A percentile compares a stretch with the other conserved stretches of the same genome.
Conservation (phyloP, 2,888 invertebrate species). For the Idaea biselata region DNA sequence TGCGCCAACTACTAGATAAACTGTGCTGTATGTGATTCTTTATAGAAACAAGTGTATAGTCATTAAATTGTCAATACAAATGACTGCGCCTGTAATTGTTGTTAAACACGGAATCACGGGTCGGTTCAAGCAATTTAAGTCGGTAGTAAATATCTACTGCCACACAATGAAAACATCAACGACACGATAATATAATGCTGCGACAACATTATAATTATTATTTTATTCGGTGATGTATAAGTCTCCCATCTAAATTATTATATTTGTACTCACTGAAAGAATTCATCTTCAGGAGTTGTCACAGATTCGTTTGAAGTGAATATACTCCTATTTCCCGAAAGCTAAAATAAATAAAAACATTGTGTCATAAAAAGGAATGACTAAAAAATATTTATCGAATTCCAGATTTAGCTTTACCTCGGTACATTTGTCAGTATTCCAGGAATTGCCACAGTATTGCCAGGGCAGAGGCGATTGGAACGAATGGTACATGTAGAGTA, state of each 20-base stretch:
- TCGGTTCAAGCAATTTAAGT: background rate
- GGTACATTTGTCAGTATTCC: constrained; percentile 90
- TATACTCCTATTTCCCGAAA: constrained; percentile 57
- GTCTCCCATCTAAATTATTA: background rate
- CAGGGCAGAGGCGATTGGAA: constrained; percentile 86
- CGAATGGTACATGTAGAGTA: constrained; percentile 89
- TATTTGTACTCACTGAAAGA: constrained; percentile 85
- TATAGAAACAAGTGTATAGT: background rate
- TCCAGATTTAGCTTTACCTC: constrained; percentile 65
- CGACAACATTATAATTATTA: too few relatives aligned
- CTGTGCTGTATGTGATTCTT: too few relatives aligned
- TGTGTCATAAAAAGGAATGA: constrained; percentile 2
- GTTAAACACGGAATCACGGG: background rate
- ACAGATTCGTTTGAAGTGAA: constrained; percentile 55
- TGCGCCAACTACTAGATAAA: too few relatives aligned
- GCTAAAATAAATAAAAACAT: constrained; percentile 47
- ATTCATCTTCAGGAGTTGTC: constrained; percentile 89
- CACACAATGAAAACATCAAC: background rate
- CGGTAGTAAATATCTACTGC: background rate
- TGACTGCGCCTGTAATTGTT: background rate
- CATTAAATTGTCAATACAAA: background rate
- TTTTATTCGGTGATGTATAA: too few relatives aligned
- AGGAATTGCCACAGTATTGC: constrained; percentile 87
- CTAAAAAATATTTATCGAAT: constrained; percentile 14
- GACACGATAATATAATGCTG: background rate